Percentiles rank a stretch among this genome's conserved stretches.
These are phyloP conservation scores for Tetrax tetrax DNA, from an alignment of 2,113 vertebrate species.

Conservation along the genomic window DNA sequence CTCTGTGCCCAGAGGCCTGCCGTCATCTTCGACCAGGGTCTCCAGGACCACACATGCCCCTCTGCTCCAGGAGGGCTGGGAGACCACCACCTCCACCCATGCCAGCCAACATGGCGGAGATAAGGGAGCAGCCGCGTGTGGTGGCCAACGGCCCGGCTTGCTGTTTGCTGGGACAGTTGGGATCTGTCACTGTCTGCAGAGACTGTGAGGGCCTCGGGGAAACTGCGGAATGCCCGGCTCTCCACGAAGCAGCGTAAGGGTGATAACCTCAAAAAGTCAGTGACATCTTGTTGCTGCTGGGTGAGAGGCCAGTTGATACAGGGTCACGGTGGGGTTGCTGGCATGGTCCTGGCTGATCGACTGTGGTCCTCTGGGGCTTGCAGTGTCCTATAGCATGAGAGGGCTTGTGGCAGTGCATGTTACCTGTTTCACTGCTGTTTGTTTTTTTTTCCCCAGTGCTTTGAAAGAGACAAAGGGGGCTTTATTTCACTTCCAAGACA, in stretches of 20 bases:
- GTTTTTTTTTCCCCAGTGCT: neutral
- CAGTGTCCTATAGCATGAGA: neutral
- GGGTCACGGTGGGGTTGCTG: neutral
- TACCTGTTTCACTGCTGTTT: neutral
- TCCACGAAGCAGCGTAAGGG: neutral
- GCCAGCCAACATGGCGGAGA: fast-evolving
- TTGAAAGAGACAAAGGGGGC: neutral
- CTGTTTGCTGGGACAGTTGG: neutral
- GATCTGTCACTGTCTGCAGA: no score
- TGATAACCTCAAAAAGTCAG: neutral
- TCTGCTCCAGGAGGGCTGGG: fast-evolving
- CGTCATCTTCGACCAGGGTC: no score
- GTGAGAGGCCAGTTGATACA: neutral
- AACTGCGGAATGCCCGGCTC: fast-evolving
- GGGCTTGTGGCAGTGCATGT: neutral
- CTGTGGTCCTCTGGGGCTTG: no score
- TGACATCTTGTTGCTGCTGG: neutral
- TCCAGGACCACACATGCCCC: no score
- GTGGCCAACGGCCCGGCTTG: neutral
- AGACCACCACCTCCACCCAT: fast-evolving
- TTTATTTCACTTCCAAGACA: neutral
- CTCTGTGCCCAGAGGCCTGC: neutral
- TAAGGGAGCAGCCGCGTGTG: fast-evolving
- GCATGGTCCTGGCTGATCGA: no score
- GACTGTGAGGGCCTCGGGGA: neutral